phyloP scores from a whole-genome alignment of 2,797 vertebrate species.

The Erithacus rubecula region DNA sequence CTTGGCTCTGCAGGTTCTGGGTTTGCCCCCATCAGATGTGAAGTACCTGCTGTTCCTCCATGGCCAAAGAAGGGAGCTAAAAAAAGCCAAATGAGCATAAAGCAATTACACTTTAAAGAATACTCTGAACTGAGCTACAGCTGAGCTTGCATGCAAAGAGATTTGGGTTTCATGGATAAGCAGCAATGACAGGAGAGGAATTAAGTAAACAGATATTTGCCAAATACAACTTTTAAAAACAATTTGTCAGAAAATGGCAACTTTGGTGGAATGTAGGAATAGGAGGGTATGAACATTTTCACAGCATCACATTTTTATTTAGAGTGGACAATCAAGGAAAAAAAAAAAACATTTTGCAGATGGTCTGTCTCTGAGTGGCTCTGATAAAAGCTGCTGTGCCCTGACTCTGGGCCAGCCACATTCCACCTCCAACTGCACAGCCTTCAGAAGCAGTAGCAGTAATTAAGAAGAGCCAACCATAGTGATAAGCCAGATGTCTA shows the following conservation, averaged over 20 bases:
- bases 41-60: neutral
- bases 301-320: slow-evolving; percentile 3
- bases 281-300: neutral
- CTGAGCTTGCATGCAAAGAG: neutral
- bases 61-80: neutral
- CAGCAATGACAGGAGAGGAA: neutral
- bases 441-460: slow-evolving; percentile 12
- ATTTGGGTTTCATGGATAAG: neutral
- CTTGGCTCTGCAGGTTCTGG: neutral
- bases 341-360: slow-evolving; percentile 18
- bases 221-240: slow-evolving; percentile 10
- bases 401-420: neutral
- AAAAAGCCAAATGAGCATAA: neutral
- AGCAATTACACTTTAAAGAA: neutral
- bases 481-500: neutral
- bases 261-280: neutral
- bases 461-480: neutral
- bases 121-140: neutral
- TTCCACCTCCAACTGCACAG: slow-evolving; percentile 8
- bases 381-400: neutral
- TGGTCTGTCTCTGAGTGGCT: neutral
- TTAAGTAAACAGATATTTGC: slow-evolving; percentile 8
- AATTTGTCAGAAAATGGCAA: neutral
- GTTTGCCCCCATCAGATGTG: neutral
- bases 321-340: neutral